These are phyloP conservation scores for Rallus limicola DNA, from an alignment of 2,113 vertebrate species.

Conservation along the genomic window DNA sequence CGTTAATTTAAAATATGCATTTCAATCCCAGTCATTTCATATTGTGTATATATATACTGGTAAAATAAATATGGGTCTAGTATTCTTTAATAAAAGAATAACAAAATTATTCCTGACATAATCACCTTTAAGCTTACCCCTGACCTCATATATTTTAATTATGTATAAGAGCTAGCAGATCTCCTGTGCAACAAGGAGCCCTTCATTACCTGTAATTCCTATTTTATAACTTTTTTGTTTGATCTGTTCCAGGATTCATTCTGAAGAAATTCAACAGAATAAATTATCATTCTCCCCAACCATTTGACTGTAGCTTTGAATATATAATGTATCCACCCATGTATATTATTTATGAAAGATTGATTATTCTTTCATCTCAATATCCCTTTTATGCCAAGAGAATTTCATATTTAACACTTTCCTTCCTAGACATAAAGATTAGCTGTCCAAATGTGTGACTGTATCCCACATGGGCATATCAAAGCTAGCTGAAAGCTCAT, in stretches of 20 bases:
- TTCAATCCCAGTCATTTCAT: neutral
- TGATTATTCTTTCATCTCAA: slow-evolving; percentile 76
- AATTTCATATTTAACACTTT: slow-evolving; percentile 54
- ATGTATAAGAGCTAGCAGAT: slow-evolving; percentile 38
- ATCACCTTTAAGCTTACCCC: slow-evolving; percentile 56
- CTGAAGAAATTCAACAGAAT: slow-evolving; percentile 77
- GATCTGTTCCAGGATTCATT: slow-evolving; percentile 78
- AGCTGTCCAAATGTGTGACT: neutral
- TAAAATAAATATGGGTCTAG: slow-evolving; percentile 35
- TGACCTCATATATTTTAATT: slow-evolving; percentile 68
- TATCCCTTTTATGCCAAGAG: slow-evolving; percentile 68
- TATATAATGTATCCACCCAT: slow-evolving; percentile 66
- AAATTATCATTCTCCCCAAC: slow-evolving; percentile 76
- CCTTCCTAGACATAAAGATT: neutral
- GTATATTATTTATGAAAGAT: slow-evolving; percentile 81
- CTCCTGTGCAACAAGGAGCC: slow-evolving; percentile 61
- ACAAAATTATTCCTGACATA: slow-evolving; percentile 44
- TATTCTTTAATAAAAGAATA: slow-evolving; percentile 37
- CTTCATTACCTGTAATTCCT: slow-evolving; percentile 80
- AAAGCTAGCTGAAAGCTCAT: neutral
- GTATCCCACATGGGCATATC: neutral
- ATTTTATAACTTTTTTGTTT: slow-evolving; percentile 84
- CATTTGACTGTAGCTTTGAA: slow-evolving; percentile 74
- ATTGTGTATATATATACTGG: slow-evolving; percentile 3
- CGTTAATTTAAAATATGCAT: neutral